phyloP scores from a whole-genome alignment of 2,888 invertebrate species.

The Mamestra brassicae region DNA sequence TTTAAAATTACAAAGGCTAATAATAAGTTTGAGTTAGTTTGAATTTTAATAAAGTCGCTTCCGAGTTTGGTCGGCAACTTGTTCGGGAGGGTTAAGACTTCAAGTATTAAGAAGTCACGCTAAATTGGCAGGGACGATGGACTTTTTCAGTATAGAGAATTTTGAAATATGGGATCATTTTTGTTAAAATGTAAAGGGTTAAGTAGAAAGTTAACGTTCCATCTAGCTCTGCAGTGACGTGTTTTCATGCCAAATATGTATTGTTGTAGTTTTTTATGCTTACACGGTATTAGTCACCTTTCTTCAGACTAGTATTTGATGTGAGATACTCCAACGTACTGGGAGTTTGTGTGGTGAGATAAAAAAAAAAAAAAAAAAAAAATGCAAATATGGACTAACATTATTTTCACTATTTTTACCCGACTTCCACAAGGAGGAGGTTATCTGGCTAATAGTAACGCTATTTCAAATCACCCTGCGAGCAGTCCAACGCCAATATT shows the following conservation, averaged over 20 bases:
- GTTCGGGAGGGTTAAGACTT: constrained; percentile 62
- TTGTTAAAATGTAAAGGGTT: background rate
- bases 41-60: constrained; percentile 77
- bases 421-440: too few relatives aligned
- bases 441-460: too few relatives aligned
- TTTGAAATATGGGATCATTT: background rate
- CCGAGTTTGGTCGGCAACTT: constrained; percentile 59
- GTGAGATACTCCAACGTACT: too few relatives aligned
- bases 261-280: background rate
- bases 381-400: too few relatives aligned
- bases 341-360: too few relatives aligned
- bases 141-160: constrained; percentile 31
- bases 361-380: too few relatives aligned
- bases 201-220: too few relatives aligned
- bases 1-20: constrained; percentile 71
- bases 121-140: constrained; percentile 62
- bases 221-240: too few relatives aligned
- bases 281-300: too few relatives aligned
- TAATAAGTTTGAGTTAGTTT: constrained; percentile 73
- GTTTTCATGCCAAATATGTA: background rate
- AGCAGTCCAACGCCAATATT: constrained; percentile 8
- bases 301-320: too few relatives aligned
- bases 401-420: too few relatives aligned
- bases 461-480: background rate
- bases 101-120: constrained; percentile 71